Conservation (phyloP, 2,888 invertebrate species). For the Candidula unifasciata region DNA sequence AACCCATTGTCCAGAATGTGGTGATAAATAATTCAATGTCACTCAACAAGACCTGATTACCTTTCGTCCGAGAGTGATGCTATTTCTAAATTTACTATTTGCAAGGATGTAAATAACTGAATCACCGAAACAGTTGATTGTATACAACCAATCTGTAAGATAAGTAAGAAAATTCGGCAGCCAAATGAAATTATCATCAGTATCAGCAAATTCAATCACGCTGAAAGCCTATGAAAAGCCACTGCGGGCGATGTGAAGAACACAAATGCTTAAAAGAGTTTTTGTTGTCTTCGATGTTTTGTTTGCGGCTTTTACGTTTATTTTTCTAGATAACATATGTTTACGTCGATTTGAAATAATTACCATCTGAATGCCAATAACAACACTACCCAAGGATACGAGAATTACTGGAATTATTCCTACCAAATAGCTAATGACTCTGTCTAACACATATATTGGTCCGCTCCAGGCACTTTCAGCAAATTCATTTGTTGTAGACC, state of each 20-base stretch:
- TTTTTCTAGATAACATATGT: background rate
- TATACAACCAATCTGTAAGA: background rate
- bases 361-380: background rate
- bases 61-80: too few relatives aligned
- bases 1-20: too few relatives aligned
- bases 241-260: background rate
- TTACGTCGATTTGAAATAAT: background rate
- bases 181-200: background rate
- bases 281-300: background rate
- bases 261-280: background rate
- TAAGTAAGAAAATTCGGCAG: background rate
- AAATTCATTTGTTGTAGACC: too few relatives aligned
- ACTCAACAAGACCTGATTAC: too few relatives aligned
- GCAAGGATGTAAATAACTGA: background rate
- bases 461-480: background rate
- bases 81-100: background rate
- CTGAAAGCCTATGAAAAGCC: background rate
- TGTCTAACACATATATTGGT: background rate
- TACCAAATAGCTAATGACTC: background rate
- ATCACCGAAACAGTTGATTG: background rate
- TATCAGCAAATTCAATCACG: background rate
- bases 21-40: too few relatives aligned
- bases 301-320: background rate
- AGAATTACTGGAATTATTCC: background rate
- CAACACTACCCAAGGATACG: background rate